phyloP scores from a whole-genome alignment of 1,140 invertebrate genomes.

The Odontomachus brunneus region DNA sequence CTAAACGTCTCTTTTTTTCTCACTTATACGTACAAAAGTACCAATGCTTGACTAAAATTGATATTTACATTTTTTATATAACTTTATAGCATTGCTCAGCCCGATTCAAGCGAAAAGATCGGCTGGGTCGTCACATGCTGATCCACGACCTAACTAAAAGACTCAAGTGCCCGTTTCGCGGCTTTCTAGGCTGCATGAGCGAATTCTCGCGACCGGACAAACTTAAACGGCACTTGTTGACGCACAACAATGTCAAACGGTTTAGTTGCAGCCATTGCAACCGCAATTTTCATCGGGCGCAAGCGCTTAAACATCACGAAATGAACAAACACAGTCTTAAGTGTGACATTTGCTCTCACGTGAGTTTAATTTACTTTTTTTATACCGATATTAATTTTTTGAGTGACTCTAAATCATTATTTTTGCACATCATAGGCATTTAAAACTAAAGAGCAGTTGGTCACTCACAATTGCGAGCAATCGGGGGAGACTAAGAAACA shows the following conservation, averaged over 20 bases:
- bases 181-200: slow-evolving; percentile 88
- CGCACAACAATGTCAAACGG: slow-evolving; percentile 88
- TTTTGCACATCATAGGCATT: slow-evolving; percentile 73
- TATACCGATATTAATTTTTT: background rate
- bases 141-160: slow-evolving; percentile 89
- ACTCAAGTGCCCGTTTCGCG: slow-evolving; percentile 89
- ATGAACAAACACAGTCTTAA: slow-evolving; percentile 82
- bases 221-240: slow-evolving; percentile 87
- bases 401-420: slow-evolving; percentile 5
- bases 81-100: slow-evolving; percentile 84
- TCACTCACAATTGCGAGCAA: slow-evolving; percentile 82
- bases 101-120: slow-evolving; percentile 90
- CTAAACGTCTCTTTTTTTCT: background rate
- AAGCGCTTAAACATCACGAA: slow-evolving; percentile 84
- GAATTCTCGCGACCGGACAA: slow-evolving; percentile 89
- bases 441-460: slow-evolving; percentile 82
- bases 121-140: slow-evolving; percentile 89
- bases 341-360: slow-evolving; percentile 82
- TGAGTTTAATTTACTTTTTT: slow-evolving; percentile 65
- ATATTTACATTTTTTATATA: background rate
- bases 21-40: too few relatives aligned
- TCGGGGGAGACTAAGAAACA: slow-evolving; percentile 79
- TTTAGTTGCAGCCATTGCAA: slow-evolving; percentile 85
- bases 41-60: too few relatives aligned
- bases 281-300: slow-evolving; percentile 86